Conservation (phyloP, 2,113 vertebrate genomes). For the Corapipo altera region DNA sequence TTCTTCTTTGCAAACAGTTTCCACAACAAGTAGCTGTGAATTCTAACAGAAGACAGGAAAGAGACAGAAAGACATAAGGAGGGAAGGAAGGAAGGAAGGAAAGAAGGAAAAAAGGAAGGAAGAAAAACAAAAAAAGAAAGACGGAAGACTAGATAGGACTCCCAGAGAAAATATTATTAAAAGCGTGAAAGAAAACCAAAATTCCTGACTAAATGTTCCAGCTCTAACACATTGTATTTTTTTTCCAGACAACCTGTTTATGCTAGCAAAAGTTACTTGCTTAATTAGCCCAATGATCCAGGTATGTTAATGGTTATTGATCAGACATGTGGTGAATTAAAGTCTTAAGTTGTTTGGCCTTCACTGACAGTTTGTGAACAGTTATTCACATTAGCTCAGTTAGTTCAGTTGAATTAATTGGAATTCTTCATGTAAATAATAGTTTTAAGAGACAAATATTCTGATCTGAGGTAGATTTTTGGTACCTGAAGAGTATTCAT, state of each 20-base stretch:
- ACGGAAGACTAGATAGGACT: not conserved
- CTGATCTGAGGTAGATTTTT: not conserved
- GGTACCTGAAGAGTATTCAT: not conserved
- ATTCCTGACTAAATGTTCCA: not conserved
- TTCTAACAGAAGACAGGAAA: not conserved
- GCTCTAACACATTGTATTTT: not conserved
- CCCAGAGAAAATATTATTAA: not conserved
- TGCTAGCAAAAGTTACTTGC: not conserved
- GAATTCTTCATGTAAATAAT: not conserved
- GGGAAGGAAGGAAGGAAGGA: too few relatives aligned
- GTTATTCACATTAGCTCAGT: not conserved
- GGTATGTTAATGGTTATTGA: not conserved
- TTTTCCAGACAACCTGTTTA: not conserved
- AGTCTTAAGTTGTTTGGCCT: not conserved
- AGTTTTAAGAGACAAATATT: not conserved
- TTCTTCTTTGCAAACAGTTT: not conserved
- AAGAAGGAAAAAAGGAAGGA: not conserved
- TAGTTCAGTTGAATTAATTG: not conserved
- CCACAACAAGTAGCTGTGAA: not conserved
- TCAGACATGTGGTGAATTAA: not conserved
- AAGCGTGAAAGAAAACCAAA: not conserved
- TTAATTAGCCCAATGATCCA: not conserved
- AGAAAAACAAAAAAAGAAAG: too few relatives aligned
- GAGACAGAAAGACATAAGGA: too few relatives aligned
- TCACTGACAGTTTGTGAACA: rapidly evolving